phyloP scores from a whole-genome alignment of 2,113 vertebrate species.

The Protobothrops flavoviridis region DNA sequence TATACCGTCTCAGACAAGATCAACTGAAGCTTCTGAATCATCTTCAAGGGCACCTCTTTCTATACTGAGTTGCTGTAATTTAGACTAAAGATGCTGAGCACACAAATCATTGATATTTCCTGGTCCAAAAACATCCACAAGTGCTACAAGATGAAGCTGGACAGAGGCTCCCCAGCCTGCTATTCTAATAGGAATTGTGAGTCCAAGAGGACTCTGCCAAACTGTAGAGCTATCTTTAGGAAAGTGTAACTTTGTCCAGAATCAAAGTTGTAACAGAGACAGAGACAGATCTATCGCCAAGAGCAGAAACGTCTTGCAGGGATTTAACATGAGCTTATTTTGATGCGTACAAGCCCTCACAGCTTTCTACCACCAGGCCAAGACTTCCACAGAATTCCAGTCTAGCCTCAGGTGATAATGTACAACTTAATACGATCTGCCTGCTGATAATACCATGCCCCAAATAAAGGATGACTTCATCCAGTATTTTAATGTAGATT shows the following conservation, averaged over 20 bases:
- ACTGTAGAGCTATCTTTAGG: background rate
- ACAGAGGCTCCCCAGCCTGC: background rate
- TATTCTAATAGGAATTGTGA: background rate
- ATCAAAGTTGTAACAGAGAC: background rate
- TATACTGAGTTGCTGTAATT: background rate
- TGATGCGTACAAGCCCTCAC: background rate
- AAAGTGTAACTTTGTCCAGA: background rate
- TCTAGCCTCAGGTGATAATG: background rate
- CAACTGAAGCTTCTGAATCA: background rate
- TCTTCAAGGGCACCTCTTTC: background rate
- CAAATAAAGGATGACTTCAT: too few species aligned
- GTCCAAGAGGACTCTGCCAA: background rate
- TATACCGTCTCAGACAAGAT: background rate
- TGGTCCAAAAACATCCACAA: background rate
- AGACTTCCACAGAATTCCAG: background rate
- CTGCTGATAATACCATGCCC: too few species aligned
- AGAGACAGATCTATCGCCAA: background rate
- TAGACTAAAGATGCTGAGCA: background rate
- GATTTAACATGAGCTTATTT: background rate
- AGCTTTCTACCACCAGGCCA: background rate
- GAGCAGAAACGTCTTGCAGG: background rate
- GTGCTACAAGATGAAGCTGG: background rate
- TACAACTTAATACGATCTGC: too few species aligned
- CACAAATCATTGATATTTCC: background rate
- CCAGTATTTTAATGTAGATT: too few species aligned